These are phyloP conservation scores for Ecliptopera silaceata DNA, from an alignment of 2,888 invertebrate species.

Conservation along the genomic window DNA sequence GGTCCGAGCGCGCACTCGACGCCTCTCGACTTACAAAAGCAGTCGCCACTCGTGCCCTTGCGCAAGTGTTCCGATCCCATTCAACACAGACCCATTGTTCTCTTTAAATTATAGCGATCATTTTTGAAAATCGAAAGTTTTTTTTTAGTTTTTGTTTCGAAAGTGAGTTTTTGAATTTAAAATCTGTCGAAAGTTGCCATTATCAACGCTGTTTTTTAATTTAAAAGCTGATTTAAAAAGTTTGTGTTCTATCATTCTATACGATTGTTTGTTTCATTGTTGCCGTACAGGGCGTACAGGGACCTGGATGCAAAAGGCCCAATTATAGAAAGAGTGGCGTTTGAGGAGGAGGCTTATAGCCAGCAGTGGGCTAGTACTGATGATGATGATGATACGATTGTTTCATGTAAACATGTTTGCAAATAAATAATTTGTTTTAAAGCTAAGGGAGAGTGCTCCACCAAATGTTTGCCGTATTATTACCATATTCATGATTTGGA, in stretches of 20 bases:
- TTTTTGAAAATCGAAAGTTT: slow-evolving; percentile 10
- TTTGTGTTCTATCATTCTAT: not conserved
- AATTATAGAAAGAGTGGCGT: too few relatives aligned
- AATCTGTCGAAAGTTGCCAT: not conserved
- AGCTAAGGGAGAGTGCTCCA: not conserved
- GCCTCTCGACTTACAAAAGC: slow-evolving; percentile 35
- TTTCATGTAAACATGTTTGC: not conserved
- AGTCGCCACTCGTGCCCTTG: slow-evolving; percentile 33
- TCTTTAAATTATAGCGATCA: slow-evolving; percentile 27
- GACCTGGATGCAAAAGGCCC: too few relatives aligned
- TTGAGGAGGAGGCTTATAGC: too few relatives aligned
- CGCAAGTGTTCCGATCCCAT: slow-evolving; percentile 35
- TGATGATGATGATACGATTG: too few relatives aligned
- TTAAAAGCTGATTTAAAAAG: not conserved
- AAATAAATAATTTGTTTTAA: not conserved
- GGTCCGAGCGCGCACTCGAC: slow-evolving; percentile 20
- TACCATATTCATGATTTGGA: slow-evolving; percentile 37
- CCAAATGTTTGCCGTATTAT: slow-evolving; percentile 22
- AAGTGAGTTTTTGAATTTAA: not conserved
- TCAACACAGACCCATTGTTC: slow-evolving; percentile 32
- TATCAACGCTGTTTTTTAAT: not conserved
- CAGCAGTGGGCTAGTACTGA: too few relatives aligned
- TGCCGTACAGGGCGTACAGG: too few relatives aligned
- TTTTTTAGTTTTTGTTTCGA: too few relatives aligned
- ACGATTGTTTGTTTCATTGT: too few relatives aligned